Evolutionary conservation across 2,113 vertebrate species (phyloP), one percentile per base, ranked within the genome.

Genomic region (Stercorarius parasiticus): DNA sequence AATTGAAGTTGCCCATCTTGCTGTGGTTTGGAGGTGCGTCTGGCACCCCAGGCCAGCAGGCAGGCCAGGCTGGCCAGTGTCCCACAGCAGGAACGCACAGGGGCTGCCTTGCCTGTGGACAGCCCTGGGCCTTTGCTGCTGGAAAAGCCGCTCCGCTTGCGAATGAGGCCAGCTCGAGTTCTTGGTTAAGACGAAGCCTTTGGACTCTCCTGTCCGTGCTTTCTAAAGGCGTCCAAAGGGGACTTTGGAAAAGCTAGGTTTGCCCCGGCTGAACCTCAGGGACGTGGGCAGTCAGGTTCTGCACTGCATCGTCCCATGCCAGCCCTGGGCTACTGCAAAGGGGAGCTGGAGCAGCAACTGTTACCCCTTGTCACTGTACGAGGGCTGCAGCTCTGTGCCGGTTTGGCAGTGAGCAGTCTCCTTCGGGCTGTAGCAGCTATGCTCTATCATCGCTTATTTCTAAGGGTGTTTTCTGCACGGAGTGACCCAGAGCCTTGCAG

Each of bases 361-460:
- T 3, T 21, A 6, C 18, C 13, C 13, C 26, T 4, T 4, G 40
- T 25, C 34, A 4, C 72, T 6, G 62, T 23, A 7, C 3, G 43
- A 38, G 26, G 67, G 38, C 7, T 9, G 58, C 49, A 42, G 53
- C 40, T 34, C 56, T 3, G 36, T 16, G 0, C 42, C 1, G 1
- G 4, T 38, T 26, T 55, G 50, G 47, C 29, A 20, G 23, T 0
- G 4, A 38, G 2, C 0, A 0, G 27, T 5, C 34, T 47, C 32
- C 52, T 34, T 23, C 2, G 7, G 67, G 7, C 53, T 42, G 56
- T 0, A 15, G 72, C 19, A 26, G 5, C 53, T 27, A 4, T 0
- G 3, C 32, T 25, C 27, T 2, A 5, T 19, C 45, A 38, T 8
- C 1, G 1, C 8, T 11, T 7, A 5, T 23, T 72, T 18, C 15